These are phyloP conservation scores for Chaetura pelagica DNA, from an alignment of 2,113 vertebrate species.

Conservation along the genomic window DNA sequence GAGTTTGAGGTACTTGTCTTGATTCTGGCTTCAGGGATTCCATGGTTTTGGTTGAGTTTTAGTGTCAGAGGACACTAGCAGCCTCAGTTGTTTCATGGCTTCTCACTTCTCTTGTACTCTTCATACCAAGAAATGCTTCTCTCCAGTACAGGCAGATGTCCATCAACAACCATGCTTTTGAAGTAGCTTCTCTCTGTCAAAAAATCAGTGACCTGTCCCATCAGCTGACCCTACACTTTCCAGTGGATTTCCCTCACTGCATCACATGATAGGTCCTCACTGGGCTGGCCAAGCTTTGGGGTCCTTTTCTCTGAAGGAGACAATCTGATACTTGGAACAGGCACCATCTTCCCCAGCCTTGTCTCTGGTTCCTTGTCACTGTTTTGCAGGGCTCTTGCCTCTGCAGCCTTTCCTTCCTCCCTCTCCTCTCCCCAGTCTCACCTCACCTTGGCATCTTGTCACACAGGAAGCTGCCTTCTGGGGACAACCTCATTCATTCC, in stretches of 20 bases:
- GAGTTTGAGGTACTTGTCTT: neutral
- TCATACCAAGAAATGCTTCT: neutral
- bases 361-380: neutral
- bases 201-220: neutral
- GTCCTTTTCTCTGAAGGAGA: neutral
- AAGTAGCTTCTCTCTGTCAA: neutral
- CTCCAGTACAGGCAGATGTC: neutral
- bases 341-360: neutral
- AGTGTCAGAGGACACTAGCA: neutral
- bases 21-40: neutral
- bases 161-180: neutral
- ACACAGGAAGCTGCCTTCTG: neutral
- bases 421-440: neutral
- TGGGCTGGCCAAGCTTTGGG: neutral
- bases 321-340: neutral
- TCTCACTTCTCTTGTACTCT: neutral
- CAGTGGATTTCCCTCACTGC: neutral
- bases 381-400: neutral
- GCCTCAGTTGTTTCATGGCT: neutral
- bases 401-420: neutral
- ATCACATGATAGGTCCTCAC: neutral
- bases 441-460: neutral
- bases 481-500: neutral
- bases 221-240: neutral
- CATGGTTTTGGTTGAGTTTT: neutral